Percentiles rank a stretch among this genome's conserved stretches.
Conservation (phyloP, 2,113 vertebrate genomes). For the Oreochromis aureus region DNA sequence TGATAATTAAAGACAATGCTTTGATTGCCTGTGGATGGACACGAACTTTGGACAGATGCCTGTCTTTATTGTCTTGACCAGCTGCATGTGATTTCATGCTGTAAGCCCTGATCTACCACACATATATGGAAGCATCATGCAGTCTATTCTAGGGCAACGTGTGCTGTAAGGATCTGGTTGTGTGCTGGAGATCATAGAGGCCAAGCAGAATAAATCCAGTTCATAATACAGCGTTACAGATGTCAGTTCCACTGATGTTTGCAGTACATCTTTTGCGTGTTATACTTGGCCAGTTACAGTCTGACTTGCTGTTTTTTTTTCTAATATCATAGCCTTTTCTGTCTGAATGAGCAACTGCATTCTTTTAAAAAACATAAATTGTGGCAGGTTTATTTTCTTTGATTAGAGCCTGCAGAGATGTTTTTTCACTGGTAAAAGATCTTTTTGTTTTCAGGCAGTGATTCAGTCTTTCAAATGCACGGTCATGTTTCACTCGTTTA, state of each 20-base stretch:
- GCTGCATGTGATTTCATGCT: conserved; percentile 24
- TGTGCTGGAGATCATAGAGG: neutral
- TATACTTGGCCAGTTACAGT: neutral
- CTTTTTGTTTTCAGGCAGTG: neutral
- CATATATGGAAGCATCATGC: neutral
- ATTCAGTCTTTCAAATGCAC: neutral
- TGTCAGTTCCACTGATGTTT: neutral
- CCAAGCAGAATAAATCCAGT: neutral
- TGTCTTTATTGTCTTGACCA: neutral
- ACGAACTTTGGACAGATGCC: conserved; percentile 12
- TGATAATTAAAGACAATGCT: conserved; percentile 15
- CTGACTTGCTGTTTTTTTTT: neutral
- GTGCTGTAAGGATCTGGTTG: neutral
- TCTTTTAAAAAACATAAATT: neutral
- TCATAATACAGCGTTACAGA: neutral
- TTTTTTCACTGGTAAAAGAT: neutral
- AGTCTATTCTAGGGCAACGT: neutral
- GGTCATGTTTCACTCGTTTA: neutral
- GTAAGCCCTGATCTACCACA: neutral
- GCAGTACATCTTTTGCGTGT: neutral
- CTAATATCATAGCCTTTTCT: neutral
- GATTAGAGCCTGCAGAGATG: neutral
- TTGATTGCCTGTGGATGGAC: neutral
- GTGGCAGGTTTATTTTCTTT: neutral
- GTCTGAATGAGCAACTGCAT: neutral